A percentile compares a stretch with the other conserved stretches of the same genome.
Conservation (phyloP, 2,797 vertebrate species). For the Valencia hispanica region DNA sequence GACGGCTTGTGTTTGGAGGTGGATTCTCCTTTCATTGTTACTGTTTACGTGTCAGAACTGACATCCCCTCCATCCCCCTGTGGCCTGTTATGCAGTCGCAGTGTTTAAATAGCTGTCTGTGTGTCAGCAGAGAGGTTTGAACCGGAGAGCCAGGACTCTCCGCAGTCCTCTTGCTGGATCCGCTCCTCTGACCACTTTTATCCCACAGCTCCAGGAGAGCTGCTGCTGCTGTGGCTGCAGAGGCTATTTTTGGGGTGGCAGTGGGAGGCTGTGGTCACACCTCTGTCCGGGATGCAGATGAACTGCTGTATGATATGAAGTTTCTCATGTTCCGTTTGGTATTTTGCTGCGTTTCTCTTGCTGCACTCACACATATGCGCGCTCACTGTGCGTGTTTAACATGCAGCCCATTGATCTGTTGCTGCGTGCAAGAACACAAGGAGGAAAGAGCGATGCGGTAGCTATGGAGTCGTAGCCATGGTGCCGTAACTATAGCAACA, state of each 20-base stretch:
- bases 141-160: conserved; percentile 63
- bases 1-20: conserved; percentile 28
- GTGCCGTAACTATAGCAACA: conserved; percentile 83
- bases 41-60: conserved; percentile 39
- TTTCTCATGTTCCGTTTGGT: neutral
- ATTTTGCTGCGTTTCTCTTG: neutral
- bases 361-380: neutral
- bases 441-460: conserved; percentile 71
- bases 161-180: conserved; percentile 62
- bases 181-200: conserved; percentile 69
- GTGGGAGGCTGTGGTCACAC: conserved; percentile 81
- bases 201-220: conserved; percentile 57
- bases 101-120: conserved; percentile 63
- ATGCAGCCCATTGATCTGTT: conserved; percentile 37
- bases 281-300: conserved; percentile 77
- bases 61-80: conserved; percentile 5
- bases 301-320: conserved; percentile 57
- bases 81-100: conserved; percentile 18
- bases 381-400: conserved; percentile 23
- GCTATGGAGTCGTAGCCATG: conserved; percentile 81
- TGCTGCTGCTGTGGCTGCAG: conserved; percentile 49
- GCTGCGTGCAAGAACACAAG: conserved; percentile 41
- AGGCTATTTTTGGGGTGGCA: conserved; percentile 76
- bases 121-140: conserved; percentile 65
- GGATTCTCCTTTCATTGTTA: conserved; percentile 21